Percentiles rank a stretch among this genome's conserved stretches.
These are phyloP conservation scores for Epinotia demarniana DNA, from an alignment of 2,888 invertebrate species.

Conservation along the genomic window DNA sequence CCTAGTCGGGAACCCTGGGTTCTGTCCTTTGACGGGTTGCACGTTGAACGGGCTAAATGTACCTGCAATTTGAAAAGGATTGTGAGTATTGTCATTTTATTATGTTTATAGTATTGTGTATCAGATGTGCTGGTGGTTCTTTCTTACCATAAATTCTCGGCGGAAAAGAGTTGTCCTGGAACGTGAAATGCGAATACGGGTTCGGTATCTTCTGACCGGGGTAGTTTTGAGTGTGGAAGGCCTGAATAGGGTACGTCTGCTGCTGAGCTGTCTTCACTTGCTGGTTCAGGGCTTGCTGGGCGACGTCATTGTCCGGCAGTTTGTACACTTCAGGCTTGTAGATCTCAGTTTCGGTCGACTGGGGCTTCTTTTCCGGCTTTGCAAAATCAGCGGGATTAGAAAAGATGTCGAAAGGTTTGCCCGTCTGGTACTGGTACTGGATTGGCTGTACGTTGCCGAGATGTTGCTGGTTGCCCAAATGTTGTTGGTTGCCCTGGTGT, in stretches of 20 bases:
- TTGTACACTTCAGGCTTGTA: constrained; percentile 77
- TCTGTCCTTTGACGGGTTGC: constrained; percentile 81
- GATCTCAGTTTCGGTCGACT: constrained; percentile 62
- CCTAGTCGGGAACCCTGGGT: constrained; percentile 75
- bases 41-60: constrained; percentile 86
- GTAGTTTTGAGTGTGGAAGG: constrained; percentile 47
- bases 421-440: constrained; percentile 71
- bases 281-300: constrained; percentile 69
- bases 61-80: constrained; percentile 67
- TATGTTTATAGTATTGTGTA: background rate
- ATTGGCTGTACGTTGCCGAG: constrained; percentile 72
- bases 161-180: constrained; percentile 72
- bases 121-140: constrained; percentile 42
- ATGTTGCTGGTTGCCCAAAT: constrained; percentile 65
- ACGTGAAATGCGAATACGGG: constrained; percentile 69
- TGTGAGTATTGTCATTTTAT: background rate
- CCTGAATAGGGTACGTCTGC: constrained; percentile 53
- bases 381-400: constrained; percentile 72
- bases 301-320: constrained; percentile 70
- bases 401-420: constrained; percentile 68
- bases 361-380: constrained; percentile 63
- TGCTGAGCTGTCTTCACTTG: constrained; percentile 79
- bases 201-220: constrained; percentile 60
- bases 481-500: constrained; percentile 70
- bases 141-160: constrained; percentile 75